Conservation (phyloP, 1,140 invertebrate species). For the Heliothis virescens region DNA sequence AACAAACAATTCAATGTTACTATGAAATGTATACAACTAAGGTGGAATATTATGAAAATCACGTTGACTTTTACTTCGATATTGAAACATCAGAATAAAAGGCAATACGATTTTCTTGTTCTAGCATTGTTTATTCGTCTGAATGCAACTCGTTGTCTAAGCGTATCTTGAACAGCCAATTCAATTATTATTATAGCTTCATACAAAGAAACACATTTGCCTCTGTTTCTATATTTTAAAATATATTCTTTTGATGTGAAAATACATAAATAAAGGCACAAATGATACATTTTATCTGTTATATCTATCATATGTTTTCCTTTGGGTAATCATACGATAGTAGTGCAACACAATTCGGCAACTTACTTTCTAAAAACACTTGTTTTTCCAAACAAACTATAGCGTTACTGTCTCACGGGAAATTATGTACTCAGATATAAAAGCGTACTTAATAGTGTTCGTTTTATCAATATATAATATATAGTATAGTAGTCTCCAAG, state of each 20-base stretch:
- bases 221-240: background rate
- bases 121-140: background rate
- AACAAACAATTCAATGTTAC: too few species aligned
- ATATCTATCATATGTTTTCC: conserved; percentile 43
- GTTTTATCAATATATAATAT: conserved; percentile 30
- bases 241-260: background rate
- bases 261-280: background rate
- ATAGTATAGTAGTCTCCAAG: conserved; percentile 11
- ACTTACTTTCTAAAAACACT: conserved; percentile 51
- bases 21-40: too few species aligned
- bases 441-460: conserved; percentile 62
- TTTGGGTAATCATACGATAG: conserved; percentile 58
- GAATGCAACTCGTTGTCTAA: conserved; percentile 19
- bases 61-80: background rate
- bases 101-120: background rate
- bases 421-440: conserved; percentile 63
- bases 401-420: conserved; percentile 61
- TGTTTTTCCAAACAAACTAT: conserved; percentile 47
- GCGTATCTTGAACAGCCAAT: conserved; percentile 16
- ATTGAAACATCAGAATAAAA: background rate
- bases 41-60: too few species aligned
- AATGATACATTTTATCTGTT: background rate
- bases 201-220: too few species aligned
- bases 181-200: background rate
- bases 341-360: conserved; percentile 51